Percentiles rank a stretch among this genome's conserved stretches.
phyloP scores from a whole-genome alignment of 2,797 vertebrate genomes.

The Chanos chanos region DNA sequence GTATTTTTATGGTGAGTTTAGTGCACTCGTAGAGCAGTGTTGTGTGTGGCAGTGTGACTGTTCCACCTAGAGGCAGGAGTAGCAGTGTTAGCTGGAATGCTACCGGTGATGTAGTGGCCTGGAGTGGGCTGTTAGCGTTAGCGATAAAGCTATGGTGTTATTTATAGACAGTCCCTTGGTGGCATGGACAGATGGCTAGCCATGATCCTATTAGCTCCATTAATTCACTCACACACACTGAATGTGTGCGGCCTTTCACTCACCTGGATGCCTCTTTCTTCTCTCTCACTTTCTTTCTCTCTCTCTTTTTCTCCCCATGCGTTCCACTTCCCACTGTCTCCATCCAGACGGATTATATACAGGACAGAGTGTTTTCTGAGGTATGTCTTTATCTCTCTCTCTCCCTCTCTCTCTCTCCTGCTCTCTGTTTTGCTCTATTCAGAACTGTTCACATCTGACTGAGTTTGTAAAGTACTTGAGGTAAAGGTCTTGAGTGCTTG shows the following conservation, averaged over 20 bases:
- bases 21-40: no score
- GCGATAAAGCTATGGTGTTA: conserved; percentile 22
- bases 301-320: background rate
- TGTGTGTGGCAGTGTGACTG: no score
- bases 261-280: conserved; percentile 9
- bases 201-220: conserved; percentile 45
- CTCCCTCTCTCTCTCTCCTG: background rate
- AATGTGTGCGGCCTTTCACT: conserved; percentile 5
- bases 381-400: background rate
- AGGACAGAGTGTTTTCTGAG: background rate
- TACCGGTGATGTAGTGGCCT: no score
- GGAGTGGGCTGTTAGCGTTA: no score
- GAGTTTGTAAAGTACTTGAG: no score
- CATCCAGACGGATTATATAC: background rate
- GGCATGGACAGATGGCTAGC: conserved; percentile 34
- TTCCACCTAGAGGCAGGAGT: no score
- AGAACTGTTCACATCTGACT: no score
- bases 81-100: no score
- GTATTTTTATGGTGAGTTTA: no score
- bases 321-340: conserved; percentile 18
- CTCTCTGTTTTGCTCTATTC: no score
- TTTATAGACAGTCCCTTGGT: conserved; percentile 41
- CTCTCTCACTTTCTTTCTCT: background rate
- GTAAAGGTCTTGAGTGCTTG: no score
- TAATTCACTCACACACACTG: conserved; percentile 23